Conservation (phyloP, 1,140 invertebrate genomes). For the Dendrolimus punctatus region DNA sequence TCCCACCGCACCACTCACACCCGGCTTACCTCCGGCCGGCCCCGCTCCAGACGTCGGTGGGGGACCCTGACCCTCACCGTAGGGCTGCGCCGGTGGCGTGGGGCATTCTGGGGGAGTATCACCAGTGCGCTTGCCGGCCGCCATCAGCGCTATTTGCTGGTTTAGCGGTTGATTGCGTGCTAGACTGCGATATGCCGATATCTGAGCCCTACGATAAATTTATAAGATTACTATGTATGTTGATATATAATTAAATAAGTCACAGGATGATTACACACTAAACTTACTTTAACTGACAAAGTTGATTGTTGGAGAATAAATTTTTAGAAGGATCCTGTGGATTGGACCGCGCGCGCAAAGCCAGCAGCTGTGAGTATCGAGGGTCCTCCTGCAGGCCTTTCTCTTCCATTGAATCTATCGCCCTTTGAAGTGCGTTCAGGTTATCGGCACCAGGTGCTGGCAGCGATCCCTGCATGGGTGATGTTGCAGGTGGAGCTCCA, state of each 20-base stretch:
- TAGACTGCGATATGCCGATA: conserved; percentile 94
- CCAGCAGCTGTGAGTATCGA: conserved; percentile 88
- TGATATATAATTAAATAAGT: too few species aligned
- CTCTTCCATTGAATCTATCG: conserved; percentile 95
- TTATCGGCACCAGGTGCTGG: conserved; percentile 79
- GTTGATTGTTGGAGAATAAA: conserved; percentile 79
- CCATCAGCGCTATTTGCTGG: conserved; percentile 73
- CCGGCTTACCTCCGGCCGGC: conserved; percentile 49
- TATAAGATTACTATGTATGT: too few species aligned
- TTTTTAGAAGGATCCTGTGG: conserved; percentile 73
- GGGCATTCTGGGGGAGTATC: conserved; percentile 70
- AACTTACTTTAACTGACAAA: conserved; percentile 83
- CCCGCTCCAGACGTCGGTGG: conserved; percentile 13
- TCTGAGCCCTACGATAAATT: conserved; percentile 81
- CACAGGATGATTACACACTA: not conserved
- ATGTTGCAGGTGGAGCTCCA: conserved; percentile 50
- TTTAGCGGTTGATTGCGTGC: conserved; percentile 94
- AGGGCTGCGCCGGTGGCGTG: conserved; percentile 68
- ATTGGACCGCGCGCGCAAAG: conserved; percentile 84
- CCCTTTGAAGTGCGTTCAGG: conserved; percentile 86
- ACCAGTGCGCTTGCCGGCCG: conserved; percentile 42
- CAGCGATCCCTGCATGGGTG: conserved; percentile 57
- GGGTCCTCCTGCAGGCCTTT: conserved; percentile 94
- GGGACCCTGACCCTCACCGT: conserved; percentile 32
- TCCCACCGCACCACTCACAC: conserved; percentile 31